These are phyloP conservation scores for Tigriopus californicus DNA, from an alignment of 2,888 invertebrate genomes.

Conservation along the genomic window DNA sequence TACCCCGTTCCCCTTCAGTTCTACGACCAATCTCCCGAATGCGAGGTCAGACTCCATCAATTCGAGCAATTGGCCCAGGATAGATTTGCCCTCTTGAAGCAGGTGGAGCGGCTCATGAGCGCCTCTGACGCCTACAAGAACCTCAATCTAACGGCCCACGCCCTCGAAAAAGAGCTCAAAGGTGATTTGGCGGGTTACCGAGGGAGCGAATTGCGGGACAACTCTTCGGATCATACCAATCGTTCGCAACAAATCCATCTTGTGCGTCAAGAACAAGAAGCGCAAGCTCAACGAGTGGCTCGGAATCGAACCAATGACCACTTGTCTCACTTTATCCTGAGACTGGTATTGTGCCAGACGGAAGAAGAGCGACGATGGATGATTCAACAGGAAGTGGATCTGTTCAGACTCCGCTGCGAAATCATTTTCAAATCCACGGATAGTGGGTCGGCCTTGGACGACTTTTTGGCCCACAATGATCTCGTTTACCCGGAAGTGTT, in stretches of 20 bases:
- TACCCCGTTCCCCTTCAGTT: constrained; percentile 38
- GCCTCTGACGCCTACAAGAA: neutral
- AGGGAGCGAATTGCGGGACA: neutral
- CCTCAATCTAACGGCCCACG: neutral
- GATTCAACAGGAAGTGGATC: constrained; percentile 63
- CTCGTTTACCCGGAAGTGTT: neutral
- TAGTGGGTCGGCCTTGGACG: neutral
- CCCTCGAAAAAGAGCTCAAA: too few species aligned
- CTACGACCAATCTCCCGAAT: constrained; percentile 53
- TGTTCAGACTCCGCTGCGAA: constrained; percentile 36
- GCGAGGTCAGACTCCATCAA: constrained; percentile 53
- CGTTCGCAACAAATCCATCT: too few species aligned
- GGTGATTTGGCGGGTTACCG: too few species aligned
- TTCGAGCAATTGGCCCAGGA: constrained; percentile 74
- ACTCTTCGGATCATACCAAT: neutral
- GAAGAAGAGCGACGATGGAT: constrained; percentile 77
- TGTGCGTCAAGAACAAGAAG: too few species aligned
- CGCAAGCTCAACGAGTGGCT: too few species aligned
- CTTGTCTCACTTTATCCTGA: constrained; percentile 76
- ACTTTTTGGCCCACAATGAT: constrained; percentile 5
- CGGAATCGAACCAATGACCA: constrained; percentile 41
- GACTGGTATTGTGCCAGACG: constrained; percentile 65
- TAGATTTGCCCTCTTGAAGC: constrained; percentile 39
- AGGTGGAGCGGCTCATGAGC: constrained; percentile 21
- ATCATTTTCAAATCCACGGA: too few species aligned